Base-by-base conservation (phyloP, 1,140 invertebrate species). In the Muscidifurax raptorellus region DNA sequence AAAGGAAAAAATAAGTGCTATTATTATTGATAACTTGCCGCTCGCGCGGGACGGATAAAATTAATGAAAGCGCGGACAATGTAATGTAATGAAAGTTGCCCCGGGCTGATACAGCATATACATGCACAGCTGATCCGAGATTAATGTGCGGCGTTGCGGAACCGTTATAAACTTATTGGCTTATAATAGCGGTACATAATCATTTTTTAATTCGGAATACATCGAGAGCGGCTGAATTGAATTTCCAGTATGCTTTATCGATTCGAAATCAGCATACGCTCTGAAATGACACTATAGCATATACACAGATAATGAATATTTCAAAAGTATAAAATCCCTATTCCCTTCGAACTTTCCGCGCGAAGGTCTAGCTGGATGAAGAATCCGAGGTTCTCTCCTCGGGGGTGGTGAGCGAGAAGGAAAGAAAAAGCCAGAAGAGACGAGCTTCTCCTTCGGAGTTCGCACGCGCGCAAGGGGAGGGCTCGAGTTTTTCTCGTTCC, bases 271-370 rank as follows among this genome's bases (percentile, higher is more conserved):
- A 40, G 0, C 36, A 40, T 10, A 6, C 7, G 5, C 32, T 4
- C 32, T 4, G 5, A 75, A n/a, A 75, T 4, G 2, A 15, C 7
- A 25, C 44, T 3, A 75, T 22, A 3, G n/a, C n/a, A n/a, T n/a
- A 75, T 18, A 47, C 5, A 25, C 13, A 15, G n/a, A 12, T 59
- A 59, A 59, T 59, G 52, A 59, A 59, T 59, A 59, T 59, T 59
- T 59, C 18, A 59, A 59, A 59, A 59, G 76, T 71, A 82, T 76
- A 78, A 86, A 89, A 88, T 89, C 89, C 83, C 90, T 87, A 88
- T 90, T 89, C 86, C 87, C 85, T 88, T 90, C 87, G 87, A 90
- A 91, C 87, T 88, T 91, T 90, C 87, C 15, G 52, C 52, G 6
- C 22, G 0, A 22, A 59, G 52, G 52, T 59, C 52, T 59, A 59